These are phyloP conservation scores for Stegophylla sp. DNA, from an alignment of 2,888 invertebrate species.

Conservation along the genomic window DNA sequence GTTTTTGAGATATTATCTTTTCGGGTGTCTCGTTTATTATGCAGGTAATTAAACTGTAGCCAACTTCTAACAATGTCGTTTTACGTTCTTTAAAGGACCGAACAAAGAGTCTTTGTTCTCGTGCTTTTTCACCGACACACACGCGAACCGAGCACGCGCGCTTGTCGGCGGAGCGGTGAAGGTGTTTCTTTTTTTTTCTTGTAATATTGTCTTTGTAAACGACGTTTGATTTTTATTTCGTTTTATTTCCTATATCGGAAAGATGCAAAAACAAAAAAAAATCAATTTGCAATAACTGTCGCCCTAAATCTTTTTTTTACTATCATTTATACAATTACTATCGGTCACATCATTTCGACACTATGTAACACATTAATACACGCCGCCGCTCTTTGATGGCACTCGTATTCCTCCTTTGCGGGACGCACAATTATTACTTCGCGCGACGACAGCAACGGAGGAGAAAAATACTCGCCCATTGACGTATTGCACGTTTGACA, in stretches of 20 bases:
- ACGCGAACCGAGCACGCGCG: background rate
- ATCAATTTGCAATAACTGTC: conserved; percentile 59
- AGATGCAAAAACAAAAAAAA: conserved; percentile 51
- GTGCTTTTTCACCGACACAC: conserved; percentile 34
- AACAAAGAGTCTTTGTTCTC: conserved; percentile 57
- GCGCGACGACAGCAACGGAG: conserved; percentile 38
- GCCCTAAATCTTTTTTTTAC: conserved; percentile 51
- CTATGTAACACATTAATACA: conserved; percentile 41
- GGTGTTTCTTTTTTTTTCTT: conserved; percentile 27
- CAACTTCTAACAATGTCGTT: conserved; percentile 39
- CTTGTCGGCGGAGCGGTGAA: background rate
- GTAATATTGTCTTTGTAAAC: conserved; percentile 45
- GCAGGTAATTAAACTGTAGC: conserved; percentile 41
- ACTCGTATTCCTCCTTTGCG: conserved; percentile 11
- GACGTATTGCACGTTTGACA: conserved; percentile 51
- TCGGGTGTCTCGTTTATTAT: conserved; percentile 25
- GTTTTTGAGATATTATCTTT: conserved; percentile 40
- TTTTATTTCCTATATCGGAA: conserved; percentile 50
- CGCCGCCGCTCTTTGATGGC: conserved; percentile 45
- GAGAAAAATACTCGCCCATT: conserved; percentile 25
- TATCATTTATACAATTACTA: conserved; percentile 55
- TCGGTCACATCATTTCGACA: conserved; percentile 56
- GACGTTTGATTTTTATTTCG: conserved; percentile 39
- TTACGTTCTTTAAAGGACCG: conserved; percentile 24
- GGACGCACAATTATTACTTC: conserved; percentile 34